Evolutionary conservation across 2,113 vertebrate species (phyloP), one percentile per base, ranked within the genome.

Genomic region (Toxotes chatareus): DNA sequence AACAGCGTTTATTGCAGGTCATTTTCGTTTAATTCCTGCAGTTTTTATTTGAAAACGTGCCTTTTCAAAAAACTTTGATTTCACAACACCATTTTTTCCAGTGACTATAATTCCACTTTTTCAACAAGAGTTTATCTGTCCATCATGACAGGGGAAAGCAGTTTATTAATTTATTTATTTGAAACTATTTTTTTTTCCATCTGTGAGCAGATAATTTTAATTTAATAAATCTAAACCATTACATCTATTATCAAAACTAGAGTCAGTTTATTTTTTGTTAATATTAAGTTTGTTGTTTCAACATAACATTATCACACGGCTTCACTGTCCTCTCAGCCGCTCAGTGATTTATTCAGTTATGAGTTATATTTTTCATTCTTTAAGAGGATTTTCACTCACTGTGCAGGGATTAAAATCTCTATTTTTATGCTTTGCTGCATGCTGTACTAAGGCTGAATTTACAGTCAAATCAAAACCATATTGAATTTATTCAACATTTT

Each of bases 341-440:
- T 17, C 23, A 40, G 13, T 1, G 42, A 74, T 23, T 67, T 36
- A 56, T 73, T 21, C 10, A 13, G 46, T 44, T 8, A 36, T 55
- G n/a, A 68, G 49, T 51, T 47, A 69, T 7, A 34, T 88, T 85
- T 85, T 78, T 66, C 38, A 66, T 70, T 85, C 73, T 83, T 75
- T 91, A 92, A 91, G 85, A 92, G 85, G 88, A 91, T 90, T 91
- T 93, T 60, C 80, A 63, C 68, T 68, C 49, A n/a, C n/a, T 47
- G 51, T 32, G 31, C 27, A 57, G 51, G 70, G 89, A 93, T 93
- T 91, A 91, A 82, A 86, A 73, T n/a, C 17, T 80, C 76, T 73
- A 86, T 71, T 85, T 86, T 69, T 49, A 80, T 67, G 49, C 71
- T 47, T 23, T 36, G 12, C 68, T 63, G 56, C 42, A 67, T 61